Base-by-base conservation (phyloP, 2,888 invertebrate species). In the Myopa tessellatipennis region DNA sequence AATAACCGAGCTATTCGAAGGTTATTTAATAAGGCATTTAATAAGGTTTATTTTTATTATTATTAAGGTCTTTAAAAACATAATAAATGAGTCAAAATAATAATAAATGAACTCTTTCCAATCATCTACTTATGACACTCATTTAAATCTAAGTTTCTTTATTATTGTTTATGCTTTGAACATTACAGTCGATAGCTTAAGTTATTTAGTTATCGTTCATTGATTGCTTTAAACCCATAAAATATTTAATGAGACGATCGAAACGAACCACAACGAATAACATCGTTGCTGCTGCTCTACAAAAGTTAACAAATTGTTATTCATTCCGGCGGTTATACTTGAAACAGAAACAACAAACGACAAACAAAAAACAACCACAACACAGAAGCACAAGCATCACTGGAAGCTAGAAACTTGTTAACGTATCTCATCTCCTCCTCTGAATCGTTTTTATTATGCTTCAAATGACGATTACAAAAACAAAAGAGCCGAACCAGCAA, bases 371-470 rank as follows among this genome's bases (percentile, higher is more conserved):
- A 26, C 61, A 61, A 61, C 26, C 58, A 58, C 18, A 58, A 58
- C 58, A 58, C n/a, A 58, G 26, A 26, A 26, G 26, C 26, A 26
- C 26, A 26, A 26, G 1, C 26, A 26, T 26, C 26, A 26, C 26
- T 26, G 26, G 26, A 26, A 26, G 45, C 45, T 45, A 8, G 45
- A 45, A 26, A 45, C 45, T 45, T 45, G 45, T 45, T 8, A 45
- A 8, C 45, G 45, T 45, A 45, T 45, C 45, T 45, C 45, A 6
- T 8, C 34, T 14, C 10, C 45, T 45, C 45, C 45, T 8, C 34
- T 14, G 65, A 34, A 34, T 34, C 12, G 65, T 34, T 65, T 65
- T 45, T 45, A 6, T 38, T 65, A 65, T 65, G 65, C 65, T 65
- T 65, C 14, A 36, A 65, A 65, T 18, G 26, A 18, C 16, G 65